Evolutionary conservation across 1,140 invertebrate genomes (phyloP).

Genomic region (Diplogasteroides magnus): DNA sequence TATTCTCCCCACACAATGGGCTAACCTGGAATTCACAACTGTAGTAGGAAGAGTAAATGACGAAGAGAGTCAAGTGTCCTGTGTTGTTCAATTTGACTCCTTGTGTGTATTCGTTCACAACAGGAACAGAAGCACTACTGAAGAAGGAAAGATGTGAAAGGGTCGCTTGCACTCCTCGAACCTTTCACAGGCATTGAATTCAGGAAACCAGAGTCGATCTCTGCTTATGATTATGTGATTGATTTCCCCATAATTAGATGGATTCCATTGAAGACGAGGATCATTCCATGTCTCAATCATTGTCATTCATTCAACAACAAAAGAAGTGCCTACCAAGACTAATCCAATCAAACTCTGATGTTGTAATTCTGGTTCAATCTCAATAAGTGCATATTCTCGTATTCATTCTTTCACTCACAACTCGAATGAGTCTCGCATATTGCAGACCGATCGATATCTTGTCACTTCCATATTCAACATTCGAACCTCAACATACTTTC

Average conservation of each 20-base stretch:
- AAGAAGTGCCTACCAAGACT: not conserved
- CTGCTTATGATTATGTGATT: conserved; percentile 2
- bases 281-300: conserved; percentile 15
- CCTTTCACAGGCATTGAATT: conserved; percentile 9
- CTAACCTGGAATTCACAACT: not conserved
- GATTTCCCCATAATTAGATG: conserved; percentile 13
- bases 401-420: not conserved
- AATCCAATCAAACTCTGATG: not conserved
- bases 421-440: not conserved
- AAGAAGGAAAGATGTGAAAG: not conserved
- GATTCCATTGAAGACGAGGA: conserved; percentile 10
- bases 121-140: not conserved
- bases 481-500: too few relatives aligned
- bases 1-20: too few relatives aligned
- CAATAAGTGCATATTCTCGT: not conserved
- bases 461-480: too few relatives aligned
- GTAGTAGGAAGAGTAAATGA: not conserved
- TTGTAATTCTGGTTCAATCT: not conserved
- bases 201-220: conserved; percentile 13
- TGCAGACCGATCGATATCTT: not conserved
- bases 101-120: not conserved
- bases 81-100: not conserved
- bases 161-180: too few relatives aligned
- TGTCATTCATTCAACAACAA: too few relatives aligned
- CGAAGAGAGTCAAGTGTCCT: not conserved